A percentile compares a stretch with the other conserved stretches of the same genome.
Conservation (phyloP, 1,140 invertebrate species). For the Eupeodes corollae region DNA sequence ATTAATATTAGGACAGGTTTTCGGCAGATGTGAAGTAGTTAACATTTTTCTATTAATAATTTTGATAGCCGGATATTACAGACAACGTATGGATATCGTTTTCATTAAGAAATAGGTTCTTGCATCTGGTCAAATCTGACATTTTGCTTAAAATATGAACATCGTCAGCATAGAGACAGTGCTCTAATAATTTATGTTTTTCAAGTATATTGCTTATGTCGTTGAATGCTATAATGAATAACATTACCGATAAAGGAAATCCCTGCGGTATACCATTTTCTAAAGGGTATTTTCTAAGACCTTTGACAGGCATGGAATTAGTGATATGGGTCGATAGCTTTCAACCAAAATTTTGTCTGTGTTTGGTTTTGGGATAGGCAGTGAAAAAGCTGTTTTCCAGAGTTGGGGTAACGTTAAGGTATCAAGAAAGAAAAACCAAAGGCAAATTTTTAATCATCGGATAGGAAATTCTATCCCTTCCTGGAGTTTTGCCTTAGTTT, state of each 20-base stretch:
- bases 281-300: conserved; percentile 4
- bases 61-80: conserved; percentile 1
- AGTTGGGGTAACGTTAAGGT: conserved; percentile 7
- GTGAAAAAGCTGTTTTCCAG: conserved; percentile 7
- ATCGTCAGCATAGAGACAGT: conserved; percentile 8
- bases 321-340: conserved; percentile 9
- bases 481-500: conserved; percentile 3
- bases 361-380: conserved; percentile 9
- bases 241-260: conserved; percentile 7
- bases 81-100: conserved; percentile 4
- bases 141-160: conserved; percentile 1
- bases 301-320: conserved; percentile 9
- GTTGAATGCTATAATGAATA: conserved; percentile 5
- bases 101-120: not conserved
- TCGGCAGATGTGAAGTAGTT: conserved; percentile 7
- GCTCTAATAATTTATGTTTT: conserved; percentile 3
- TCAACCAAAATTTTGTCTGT: conserved; percentile 3
- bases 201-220: conserved; percentile 3
- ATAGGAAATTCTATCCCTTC: conserved; percentile 4
- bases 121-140: conserved; percentile 1
- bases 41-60: conserved; percentile 5
- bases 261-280: conserved; percentile 7
- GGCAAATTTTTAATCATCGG: conserved; percentile 6
- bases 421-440: not conserved
- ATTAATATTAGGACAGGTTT: conserved; percentile 1